phyloP scores from a whole-genome alignment of 2,113 vertebrate genomes.

The Otus sunia region DNA sequence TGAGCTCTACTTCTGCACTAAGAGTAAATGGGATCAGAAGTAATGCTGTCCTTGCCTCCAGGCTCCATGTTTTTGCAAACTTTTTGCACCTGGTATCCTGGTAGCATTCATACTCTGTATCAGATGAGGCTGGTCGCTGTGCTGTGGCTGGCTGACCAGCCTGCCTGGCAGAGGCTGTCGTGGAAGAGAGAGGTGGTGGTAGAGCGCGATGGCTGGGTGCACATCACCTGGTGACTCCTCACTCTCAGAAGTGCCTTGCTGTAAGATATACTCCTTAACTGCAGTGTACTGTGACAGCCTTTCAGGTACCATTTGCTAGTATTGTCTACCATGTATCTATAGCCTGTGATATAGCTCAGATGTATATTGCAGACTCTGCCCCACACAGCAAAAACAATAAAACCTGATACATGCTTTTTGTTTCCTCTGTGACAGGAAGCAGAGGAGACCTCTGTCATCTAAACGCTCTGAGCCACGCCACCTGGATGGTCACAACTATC shows the following conservation, averaged over 20 bases:
- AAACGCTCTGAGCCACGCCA: background rate
- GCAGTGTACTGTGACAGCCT: background rate
- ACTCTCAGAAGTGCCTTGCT: background rate
- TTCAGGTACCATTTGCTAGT: background rate
- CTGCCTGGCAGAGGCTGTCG: background rate
- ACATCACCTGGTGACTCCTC: background rate
- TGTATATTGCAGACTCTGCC: background rate
- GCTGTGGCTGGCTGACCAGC: background rate
- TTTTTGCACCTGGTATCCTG: background rate
- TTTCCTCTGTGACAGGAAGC: background rate
- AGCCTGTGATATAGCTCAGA: background rate
- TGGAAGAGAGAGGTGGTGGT: background rate
- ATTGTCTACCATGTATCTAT: accelerated
- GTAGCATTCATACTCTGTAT: background rate
- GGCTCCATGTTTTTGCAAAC: background rate
- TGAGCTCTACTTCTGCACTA: background rate
- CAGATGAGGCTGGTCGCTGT: background rate
- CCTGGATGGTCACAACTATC: background rate
- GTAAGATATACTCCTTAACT: background rate
- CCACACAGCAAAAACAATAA: background rate
- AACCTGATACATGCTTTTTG: background rate
- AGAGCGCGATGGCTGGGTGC: too few relatives aligned
- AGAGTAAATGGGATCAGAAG: background rate
- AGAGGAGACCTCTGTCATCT: background rate
- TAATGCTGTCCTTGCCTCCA: background rate